phyloP scores from a whole-genome alignment of 2,113 vertebrate genomes.

The Nibea albiflora region DNA sequence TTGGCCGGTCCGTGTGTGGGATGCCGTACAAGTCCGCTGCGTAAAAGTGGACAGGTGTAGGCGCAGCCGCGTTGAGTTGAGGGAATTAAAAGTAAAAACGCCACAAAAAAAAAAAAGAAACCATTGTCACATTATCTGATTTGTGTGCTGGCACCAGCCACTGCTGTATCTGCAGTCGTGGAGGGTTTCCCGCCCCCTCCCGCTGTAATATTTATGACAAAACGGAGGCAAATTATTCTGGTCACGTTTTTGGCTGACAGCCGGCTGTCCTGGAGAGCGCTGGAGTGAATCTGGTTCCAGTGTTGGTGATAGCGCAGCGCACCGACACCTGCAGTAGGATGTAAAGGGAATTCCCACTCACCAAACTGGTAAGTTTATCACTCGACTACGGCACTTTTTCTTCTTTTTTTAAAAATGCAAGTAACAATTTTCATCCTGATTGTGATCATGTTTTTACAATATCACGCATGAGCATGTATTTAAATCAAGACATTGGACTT shows the following conservation, averaged over 20 bases:
- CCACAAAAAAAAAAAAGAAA: neutral
- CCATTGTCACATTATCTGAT: conserved; percentile 34
- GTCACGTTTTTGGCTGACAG: conserved; percentile 80
- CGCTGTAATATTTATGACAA: conserved; percentile 78
- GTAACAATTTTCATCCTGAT: neutral
- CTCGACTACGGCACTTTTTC: conserved; percentile 20
- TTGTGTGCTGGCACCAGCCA: conserved; percentile 35
- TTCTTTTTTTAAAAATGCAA: neutral
- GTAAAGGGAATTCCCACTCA: conserved; percentile 75
- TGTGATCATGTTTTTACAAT: neutral
- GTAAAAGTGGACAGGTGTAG: conserved; percentile 63
- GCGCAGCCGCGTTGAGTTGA: conserved; percentile 35
- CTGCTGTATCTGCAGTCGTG: conserved; percentile 53
- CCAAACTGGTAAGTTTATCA: conserved; percentile 78
- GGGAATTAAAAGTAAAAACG: conserved; percentile 21
- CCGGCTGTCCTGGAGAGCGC: conserved; percentile 79
- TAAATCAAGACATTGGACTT: neutral
- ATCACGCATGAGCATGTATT: neutral
- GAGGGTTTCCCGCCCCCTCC: conserved; percentile 43
- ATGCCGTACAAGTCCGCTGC: conserved; percentile 60
- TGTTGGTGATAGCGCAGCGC: conserved; percentile 69
- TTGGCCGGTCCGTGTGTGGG: conserved; percentile 59
- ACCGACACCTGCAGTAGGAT: conserved; percentile 79
- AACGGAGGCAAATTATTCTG: conserved; percentile 76
- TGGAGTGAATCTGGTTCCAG: conserved; percentile 71